Percentiles rank a stretch among this genome's conserved stretches.
Evolutionary conservation across 2,888 invertebrate species (phyloP).

Genomic region (Pseudanteris insignis): DNA sequence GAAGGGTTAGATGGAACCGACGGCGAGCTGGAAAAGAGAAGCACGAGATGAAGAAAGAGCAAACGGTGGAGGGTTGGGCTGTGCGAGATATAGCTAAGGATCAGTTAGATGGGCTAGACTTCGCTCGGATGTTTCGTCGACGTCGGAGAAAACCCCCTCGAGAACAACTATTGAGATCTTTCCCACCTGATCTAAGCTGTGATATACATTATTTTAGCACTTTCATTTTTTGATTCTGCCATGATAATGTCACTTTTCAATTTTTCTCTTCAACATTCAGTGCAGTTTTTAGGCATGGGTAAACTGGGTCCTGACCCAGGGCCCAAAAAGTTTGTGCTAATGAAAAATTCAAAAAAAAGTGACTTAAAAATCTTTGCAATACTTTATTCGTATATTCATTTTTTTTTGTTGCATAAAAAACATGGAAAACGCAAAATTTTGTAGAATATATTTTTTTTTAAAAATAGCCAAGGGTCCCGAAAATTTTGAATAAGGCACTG

Average conservation of each 20-base stretch:
- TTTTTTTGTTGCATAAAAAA: background rate
- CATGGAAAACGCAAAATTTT: no score
- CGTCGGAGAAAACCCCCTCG: conserved; percentile 30
- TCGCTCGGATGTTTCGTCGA: conserved; percentile 35
- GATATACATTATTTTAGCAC: background rate
- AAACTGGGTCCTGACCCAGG: no score
- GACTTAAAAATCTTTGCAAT: no score
- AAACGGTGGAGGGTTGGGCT: conserved; percentile 18
- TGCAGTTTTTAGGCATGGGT: no score
- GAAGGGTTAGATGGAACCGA: conserved; percentile 49
- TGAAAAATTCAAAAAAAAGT: no score
- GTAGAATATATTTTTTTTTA: no score
- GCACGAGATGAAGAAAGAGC: conserved; percentile 34
- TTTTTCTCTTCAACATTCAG: no score
- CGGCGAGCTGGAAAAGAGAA: conserved; percentile 19
- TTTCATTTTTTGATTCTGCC: background rate
- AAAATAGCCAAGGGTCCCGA: no score
- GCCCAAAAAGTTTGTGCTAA: no score
- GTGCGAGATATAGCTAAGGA: conserved; percentile 32
- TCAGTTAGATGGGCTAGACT: conserved; percentile 31
- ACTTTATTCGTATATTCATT: background rate
- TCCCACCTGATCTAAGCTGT: conserved; percentile 7
- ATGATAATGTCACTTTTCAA: no score
- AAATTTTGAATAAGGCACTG: no score
- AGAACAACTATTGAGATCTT: conserved; percentile 35